Percentiles rank a stretch among this genome's conserved stretches.
Evolutionary conservation across 2,888 invertebrate genomes (phyloP).

Genomic region (Andrena marginata): DNA sequence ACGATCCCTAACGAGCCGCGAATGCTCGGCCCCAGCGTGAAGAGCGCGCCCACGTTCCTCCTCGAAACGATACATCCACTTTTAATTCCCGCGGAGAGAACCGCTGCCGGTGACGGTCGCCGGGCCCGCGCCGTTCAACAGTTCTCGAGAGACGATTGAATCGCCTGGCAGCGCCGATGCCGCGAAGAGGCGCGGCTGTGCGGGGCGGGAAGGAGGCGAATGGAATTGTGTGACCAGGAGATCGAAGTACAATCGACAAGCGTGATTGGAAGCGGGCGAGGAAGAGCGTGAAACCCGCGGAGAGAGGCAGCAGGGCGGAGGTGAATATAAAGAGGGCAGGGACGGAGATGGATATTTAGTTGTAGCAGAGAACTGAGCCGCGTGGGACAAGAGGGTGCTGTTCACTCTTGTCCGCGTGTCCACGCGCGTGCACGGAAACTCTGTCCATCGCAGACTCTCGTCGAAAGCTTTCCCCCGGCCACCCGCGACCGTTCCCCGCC

Average conservation of each 20-base stretch:
- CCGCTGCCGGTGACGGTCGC: too few species aligned
- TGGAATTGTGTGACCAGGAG: slow-evolving; percentile 14
- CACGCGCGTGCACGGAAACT: slow-evolving; percentile 66
- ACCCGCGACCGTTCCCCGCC: too few species aligned
- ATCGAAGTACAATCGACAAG: slow-evolving; percentile 27
- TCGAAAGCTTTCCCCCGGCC: slow-evolving; percentile 19
- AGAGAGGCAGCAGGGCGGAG: neutral
- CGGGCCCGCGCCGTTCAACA: too few species aligned
- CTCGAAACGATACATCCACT: too few species aligned
- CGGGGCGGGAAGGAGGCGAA: neutral
- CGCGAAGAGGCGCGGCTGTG: neutral
- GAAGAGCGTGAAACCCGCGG: neutral
- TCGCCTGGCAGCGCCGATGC: neutral
- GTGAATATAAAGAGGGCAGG: slow-evolving; percentile 36
- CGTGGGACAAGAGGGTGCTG: slow-evolving; percentile 80
- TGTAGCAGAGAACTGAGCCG: slow-evolving; percentile 79
- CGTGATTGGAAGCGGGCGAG: neutral
- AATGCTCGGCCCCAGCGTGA: too few species aligned
- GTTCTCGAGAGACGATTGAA: neutral
- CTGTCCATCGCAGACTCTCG: slow-evolving; percentile 48
- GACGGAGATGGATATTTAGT: slow-evolving; percentile 50
- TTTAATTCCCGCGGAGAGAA: too few species aligned
- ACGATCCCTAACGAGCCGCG: too few species aligned
- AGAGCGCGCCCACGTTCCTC: too few species aligned
- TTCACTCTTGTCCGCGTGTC: slow-evolving; percentile 75